Evolutionary conservation across 1,140 invertebrate genomes (phyloP), one percentile per base, ranked within the genome.

Genomic region (Halesus radiatus): DNA sequence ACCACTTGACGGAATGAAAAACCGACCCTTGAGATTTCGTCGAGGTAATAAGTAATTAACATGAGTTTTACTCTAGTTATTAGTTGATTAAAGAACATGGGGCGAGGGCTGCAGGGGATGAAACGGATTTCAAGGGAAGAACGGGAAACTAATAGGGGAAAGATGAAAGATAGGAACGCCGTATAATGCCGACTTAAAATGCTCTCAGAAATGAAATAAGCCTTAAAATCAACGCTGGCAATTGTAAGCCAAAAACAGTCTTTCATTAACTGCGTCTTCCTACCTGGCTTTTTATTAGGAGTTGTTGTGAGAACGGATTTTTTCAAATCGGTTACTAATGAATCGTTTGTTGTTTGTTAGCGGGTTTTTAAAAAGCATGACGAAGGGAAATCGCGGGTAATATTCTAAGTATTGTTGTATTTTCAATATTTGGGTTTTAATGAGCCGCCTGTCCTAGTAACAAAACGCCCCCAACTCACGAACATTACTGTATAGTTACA

Each of bases 11-110:
- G 62, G 62, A 13, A 66, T 32, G n/a, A 66, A 66, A 66, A 22
- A 66, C 10, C 62, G 22, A 66, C 62, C 62, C 62, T 22, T 8
- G 29, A 66, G 29, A 32, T 66, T 26, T 26, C 26, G 16, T 29
- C 16, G 22, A 66, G 22, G 62, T 66, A 66, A 66, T 66, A 29
- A 66, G 62, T 26, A 66, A 66, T 66, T 66, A 26, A 66, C 62
- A 66, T 29, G 62, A 66, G 62, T 66, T 60, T 60, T 23, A 32
- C 56, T 80, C 72, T 74, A 80, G 79, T 80, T 80, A 80, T 80
- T 80, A 80, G 79, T 80, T 80, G 79, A 80, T 80, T 80, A 75
- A 75, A 72, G 79, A 60, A 60, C 56, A n/a, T 32, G 62, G 62
- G 79, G 68, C 72, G 78, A 50, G 72, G 26, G 58, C 50, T 60